Evolutionary conservation across 2,113 vertebrate genomes (phyloP).

Genomic region (Sebastes fasciatus): DNA sequence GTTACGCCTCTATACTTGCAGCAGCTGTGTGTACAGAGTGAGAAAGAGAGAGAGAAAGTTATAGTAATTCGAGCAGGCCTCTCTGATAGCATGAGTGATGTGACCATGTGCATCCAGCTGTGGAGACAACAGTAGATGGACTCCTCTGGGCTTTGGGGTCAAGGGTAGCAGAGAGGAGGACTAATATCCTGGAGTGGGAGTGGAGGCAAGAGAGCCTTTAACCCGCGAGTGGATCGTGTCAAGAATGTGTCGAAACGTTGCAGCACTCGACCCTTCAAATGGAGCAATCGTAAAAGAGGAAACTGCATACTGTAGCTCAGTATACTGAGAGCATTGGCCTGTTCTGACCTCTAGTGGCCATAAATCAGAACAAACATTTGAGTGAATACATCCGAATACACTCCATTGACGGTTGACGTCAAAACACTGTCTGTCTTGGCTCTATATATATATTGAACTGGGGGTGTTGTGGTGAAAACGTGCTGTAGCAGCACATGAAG

Average conservation of each 20-base stretch:
- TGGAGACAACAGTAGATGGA: conserved; percentile 23
- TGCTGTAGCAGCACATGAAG: not conserved
- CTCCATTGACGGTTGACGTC: no score
- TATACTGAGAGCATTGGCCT: not conserved
- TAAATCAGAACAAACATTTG: not conserved
- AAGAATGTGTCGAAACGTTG: conserved; percentile 15
- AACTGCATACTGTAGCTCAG: no score
- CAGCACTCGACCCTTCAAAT: conserved; percentile 11
- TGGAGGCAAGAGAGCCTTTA: conserved; percentile 3
- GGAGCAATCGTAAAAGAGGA: not conserved
- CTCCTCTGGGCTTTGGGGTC: conserved; percentile 28
- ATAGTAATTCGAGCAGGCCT: not conserved
- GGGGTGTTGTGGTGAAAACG: not conserved
- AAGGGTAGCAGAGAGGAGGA: conserved; percentile 34
- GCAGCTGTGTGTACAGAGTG: conserved; percentile 3
- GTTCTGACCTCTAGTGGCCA: conserved; percentile 71
- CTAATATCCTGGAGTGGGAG: conserved; percentile 29
- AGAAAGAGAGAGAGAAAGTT: not conserved
- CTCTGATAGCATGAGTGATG: conserved; percentile 22
- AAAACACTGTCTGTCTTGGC: no score
- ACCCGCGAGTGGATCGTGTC: conserved; percentile 1
- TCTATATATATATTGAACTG: not conserved
- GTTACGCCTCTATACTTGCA: conserved; percentile 1
- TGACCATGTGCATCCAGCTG: conserved; percentile 18
- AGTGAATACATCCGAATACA: not conserved